Evolutionary conservation across 2,797 vertebrate genomes (phyloP).

Genomic region (Pipistrellus nathusii): DNA sequence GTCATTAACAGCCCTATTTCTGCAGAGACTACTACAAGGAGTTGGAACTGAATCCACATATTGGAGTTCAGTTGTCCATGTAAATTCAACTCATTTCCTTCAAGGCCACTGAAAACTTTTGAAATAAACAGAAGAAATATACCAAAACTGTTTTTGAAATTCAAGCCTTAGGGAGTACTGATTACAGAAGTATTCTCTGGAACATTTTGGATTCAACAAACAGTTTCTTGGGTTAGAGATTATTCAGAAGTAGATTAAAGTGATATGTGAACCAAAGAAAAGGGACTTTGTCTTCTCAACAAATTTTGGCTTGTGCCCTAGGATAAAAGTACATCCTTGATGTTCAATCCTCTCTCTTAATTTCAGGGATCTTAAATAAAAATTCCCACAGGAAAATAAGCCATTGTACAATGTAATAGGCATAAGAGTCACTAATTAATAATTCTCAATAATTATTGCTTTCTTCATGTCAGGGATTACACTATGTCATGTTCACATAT

Average conservation of each 20-base stretch:
- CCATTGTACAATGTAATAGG: neutral
- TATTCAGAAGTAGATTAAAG: neutral
- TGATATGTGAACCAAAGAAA: neutral
- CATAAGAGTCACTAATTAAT: neutral
- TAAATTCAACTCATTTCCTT: neutral
- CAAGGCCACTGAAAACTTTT: neutral
- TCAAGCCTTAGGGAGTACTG: neutral
- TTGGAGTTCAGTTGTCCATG: neutral
- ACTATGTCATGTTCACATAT: neutral
- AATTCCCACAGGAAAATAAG: neutral
- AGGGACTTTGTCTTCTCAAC: neutral
- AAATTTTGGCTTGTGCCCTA: neutral
- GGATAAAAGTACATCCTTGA: neutral
- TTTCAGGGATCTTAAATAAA: neutral
- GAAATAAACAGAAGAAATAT: neutral
- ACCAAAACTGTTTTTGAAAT: neutral
- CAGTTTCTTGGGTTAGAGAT: neutral
- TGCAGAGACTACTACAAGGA: neutral
- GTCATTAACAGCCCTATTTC: neutral
- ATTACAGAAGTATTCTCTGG: neutral
- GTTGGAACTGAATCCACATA: neutral
- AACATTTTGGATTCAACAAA: constrained; percentile 3
- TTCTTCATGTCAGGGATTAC: neutral
- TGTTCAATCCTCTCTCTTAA: neutral
- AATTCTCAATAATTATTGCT: neutral